Conservation (phyloP, 2,888 invertebrate species). For the Noctua janthe region DNA sequence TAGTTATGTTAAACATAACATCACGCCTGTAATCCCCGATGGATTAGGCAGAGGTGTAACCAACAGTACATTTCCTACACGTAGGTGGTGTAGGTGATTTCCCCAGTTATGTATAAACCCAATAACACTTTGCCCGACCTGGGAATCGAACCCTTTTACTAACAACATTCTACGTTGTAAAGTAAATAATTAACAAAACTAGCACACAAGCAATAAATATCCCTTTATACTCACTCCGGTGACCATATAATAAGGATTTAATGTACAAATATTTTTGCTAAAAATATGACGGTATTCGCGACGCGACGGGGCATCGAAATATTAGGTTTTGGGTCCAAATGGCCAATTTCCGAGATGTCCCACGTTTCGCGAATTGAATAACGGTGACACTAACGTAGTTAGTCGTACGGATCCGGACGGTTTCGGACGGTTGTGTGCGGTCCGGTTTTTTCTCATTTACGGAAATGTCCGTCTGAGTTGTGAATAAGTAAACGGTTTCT, state of each 20-base stretch:
- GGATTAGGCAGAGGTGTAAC: too few relatives aligned
- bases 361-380: slow-evolving; percentile 63
- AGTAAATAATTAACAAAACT: slow-evolving; percentile 28
- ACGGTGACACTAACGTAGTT: slow-evolving; percentile 61
- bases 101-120: too few relatives aligned
- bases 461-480: background rate
- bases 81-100: too few relatives aligned
- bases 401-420: slow-evolving; percentile 43
- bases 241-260: slow-evolving; percentile 55
- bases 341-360: slow-evolving; percentile 67
- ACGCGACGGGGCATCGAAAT: slow-evolving; percentile 56
- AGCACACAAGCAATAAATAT: slow-evolving; percentile 28
- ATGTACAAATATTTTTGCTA: slow-evolving; percentile 60
- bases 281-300: slow-evolving; percentile 58
- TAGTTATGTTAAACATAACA: too few relatives aligned
- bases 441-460: slow-evolving; percentile 55
- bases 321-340: slow-evolving; percentile 66
- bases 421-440: slow-evolving; percentile 15
- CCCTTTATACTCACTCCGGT: slow-evolving; percentile 14
- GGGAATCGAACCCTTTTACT: background rate
- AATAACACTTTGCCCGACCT: background rate
- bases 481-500: slow-evolving; percentile 45
- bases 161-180: background rate
- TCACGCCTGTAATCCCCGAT: too few relatives aligned
- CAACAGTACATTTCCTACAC: too few relatives aligned